Evolutionary conservation across 2,113 vertebrate genomes (phyloP), one percentile per base, ranked within the genome.

Genomic region (Agelaius tricolor): DNA sequence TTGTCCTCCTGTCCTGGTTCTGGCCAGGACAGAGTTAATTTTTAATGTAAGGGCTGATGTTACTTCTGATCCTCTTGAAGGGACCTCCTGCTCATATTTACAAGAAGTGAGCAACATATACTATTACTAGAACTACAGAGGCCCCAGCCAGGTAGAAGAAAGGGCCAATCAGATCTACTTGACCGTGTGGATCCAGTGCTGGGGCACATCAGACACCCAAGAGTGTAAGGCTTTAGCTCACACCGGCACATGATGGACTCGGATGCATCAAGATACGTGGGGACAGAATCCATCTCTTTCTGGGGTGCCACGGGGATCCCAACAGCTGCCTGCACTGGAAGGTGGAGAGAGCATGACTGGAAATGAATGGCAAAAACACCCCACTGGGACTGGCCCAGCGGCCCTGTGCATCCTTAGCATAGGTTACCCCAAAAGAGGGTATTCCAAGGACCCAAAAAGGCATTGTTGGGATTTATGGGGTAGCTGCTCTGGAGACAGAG

Each of bases 221-320:
- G 37, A 20, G 5, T 16, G 8, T 44, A 31, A 73, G 22, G 31
- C 23, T 74, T 44, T n/a, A 59, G 8, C 3, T 81, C 9, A 21
- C 8, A 17, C 2, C 0, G 0, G 13, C 27, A 15, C 23, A n/a
- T 6, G 9, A 20, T 28, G 27, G 20, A 51, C 19, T 23, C 33
- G 14, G 10, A 67, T 10, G 23, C 33, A 59, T 5, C 16, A 58
- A 37, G 19, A 9, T 14, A 24, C 1, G 8, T 20, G 28, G 2
- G 19, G 28, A 22, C 22, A 73, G 3, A 88, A 35, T 5, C 44
- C 33, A 8, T 24, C 18, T 58, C 51, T 19, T 58, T 43, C 43
- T 44, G 18, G 43, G 17, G 6, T 65, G 17, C 28, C 52, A 66
- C 8, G 12, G 12, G 15, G 10, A 81, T 39, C 44, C 52, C 37